Evolutionary conservation across 2,113 vertebrate species (phyloP).

Genomic region (Lophura nycthemera): DNA sequence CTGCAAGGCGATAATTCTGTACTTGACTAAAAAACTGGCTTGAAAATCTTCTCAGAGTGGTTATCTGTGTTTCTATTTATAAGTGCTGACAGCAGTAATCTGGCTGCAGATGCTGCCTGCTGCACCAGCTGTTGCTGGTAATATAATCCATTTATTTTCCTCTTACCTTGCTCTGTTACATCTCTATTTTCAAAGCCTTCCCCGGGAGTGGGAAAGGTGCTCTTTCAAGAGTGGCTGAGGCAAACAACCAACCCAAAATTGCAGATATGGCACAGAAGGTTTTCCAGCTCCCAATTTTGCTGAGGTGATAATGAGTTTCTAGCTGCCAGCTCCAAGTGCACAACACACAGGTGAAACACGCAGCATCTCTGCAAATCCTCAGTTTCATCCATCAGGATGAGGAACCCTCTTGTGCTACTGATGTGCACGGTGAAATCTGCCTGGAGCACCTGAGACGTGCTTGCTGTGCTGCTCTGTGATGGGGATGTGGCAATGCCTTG

Average conservation of each 20-base stretch:
- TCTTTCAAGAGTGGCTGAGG: background rate
- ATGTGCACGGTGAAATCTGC: fast-evolving
- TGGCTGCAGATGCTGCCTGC: slow-evolving; percentile 57
- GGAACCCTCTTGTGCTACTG: background rate
- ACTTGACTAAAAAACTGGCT: background rate
- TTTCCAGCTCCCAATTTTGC: background rate
- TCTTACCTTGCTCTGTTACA: background rate
- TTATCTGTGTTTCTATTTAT: slow-evolving; percentile 28
- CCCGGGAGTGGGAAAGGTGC: background rate
- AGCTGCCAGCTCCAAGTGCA: background rate
- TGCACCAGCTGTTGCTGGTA: slow-evolving; percentile 40
- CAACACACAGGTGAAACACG: background rate
- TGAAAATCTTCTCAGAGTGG: background rate
- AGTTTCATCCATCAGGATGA: background rate
- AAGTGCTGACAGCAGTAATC: slow-evolving; percentile 22
- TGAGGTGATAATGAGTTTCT: background rate
- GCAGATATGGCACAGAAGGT: fast-evolving
- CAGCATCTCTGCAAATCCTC: background rate
- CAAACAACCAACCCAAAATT: background rate
- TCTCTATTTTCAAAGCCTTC: background rate
- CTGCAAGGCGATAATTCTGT: background rate
- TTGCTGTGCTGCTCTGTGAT: fast-evolving
- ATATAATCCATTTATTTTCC: slow-evolving; percentile 10
- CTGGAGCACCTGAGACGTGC: background rate
- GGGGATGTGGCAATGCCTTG: fast-evolving